phyloP scores from a whole-genome alignment of 2,113 vertebrate species.

The Amazona vittata region DNA sequence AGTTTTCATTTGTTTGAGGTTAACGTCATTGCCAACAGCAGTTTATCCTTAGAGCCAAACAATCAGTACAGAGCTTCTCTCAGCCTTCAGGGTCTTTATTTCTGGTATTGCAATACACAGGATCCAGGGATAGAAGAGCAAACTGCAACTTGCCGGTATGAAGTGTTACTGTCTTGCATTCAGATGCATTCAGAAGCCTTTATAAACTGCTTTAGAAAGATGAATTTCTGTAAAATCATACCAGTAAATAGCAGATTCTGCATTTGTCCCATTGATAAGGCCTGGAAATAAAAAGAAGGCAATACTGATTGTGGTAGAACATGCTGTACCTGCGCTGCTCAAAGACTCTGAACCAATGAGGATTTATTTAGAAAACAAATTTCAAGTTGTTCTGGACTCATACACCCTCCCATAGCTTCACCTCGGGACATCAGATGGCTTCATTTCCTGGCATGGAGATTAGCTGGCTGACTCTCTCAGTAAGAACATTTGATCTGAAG shows the following conservation, averaged over 20 bases:
- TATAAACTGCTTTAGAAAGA: neutral
- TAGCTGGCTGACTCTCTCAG: slow-evolving; percentile 51
- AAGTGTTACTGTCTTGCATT: neutral
- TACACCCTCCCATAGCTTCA: slow-evolving; percentile 53
- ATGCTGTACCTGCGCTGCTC: neutral
- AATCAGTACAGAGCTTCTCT: neutral
- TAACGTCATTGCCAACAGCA: neutral
- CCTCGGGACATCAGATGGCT: slow-evolving; percentile 62
- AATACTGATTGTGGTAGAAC: neutral
- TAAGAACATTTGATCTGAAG: slow-evolving; percentile 62
- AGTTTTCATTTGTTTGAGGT: neutral
- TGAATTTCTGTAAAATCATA: neutral
- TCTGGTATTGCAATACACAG: neutral
- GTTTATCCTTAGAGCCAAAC: neutral
- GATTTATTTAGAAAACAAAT: slow-evolving; percentile 58
- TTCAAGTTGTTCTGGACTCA: slow-evolving; percentile 39
- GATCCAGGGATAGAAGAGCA: neutral
- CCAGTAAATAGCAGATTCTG: neutral
- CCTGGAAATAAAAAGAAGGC: neutral
- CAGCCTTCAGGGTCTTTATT: neutral
- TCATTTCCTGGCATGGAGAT: slow-evolving; percentile 65
- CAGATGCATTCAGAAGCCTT: neutral
- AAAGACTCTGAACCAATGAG: neutral
- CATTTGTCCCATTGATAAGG: neutral
- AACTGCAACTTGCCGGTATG: neutral